Percentiles rank a stretch among this genome's conserved stretches.
Conservation (phyloP, 2,113 vertebrate genomes). For the Narcine bancroftii region DNA sequence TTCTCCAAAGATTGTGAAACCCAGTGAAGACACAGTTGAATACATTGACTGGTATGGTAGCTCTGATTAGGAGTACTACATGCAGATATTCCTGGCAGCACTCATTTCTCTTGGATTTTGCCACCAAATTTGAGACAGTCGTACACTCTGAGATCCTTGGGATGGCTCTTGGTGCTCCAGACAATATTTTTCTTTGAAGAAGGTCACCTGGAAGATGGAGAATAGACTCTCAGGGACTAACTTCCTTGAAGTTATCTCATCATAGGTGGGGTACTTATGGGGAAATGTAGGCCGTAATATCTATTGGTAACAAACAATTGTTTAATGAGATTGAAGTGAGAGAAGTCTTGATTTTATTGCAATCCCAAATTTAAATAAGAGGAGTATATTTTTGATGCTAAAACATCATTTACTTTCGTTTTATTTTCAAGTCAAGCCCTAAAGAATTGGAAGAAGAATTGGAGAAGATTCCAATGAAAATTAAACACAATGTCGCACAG, state of each 20-base stretch:
- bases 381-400: background rate
- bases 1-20: too few relatives aligned
- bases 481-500: background rate
- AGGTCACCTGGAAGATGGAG: background rate
- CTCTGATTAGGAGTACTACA: too few relatives aligned
- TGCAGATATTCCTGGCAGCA: background rate
- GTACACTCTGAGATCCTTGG: background rate
- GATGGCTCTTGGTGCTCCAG: background rate
- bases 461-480: background rate
- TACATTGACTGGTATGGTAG: too few relatives aligned
- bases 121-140: background rate
- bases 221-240: background rate
- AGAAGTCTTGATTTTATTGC: background rate
- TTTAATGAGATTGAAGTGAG: background rate
- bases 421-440: background rate
- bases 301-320: background rate
- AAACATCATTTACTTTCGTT: background rate
- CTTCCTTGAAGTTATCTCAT: background rate
- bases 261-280: background rate
- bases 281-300: background rate
- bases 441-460: background rate
- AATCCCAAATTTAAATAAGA: too few relatives aligned
- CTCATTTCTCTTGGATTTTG: background rate
- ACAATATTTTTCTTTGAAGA: background rate
- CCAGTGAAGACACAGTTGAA: too few relatives aligned